A percentile compares a stretch with the other conserved stretches of the same genome.
phyloP scores from a whole-genome alignment of 2,113 vertebrate species.

The Platycercus adscitus region DNA sequence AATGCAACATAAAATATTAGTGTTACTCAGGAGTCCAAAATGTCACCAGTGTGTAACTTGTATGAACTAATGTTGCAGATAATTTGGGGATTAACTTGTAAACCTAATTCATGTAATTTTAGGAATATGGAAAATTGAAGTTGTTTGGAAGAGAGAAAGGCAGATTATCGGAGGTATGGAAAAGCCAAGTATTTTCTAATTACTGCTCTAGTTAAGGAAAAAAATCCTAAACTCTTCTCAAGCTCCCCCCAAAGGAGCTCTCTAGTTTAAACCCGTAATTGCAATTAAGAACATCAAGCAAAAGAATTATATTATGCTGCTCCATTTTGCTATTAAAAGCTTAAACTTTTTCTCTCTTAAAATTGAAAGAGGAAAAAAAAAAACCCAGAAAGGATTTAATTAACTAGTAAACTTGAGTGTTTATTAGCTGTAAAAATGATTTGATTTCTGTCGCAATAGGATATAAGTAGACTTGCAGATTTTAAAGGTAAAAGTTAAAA shows the following conservation, averaged over 20 bases:
- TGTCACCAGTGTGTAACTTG: not conserved
- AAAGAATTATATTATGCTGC: constrained; percentile 24
- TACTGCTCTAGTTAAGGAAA: not conserved
- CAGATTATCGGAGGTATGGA: not conserved
- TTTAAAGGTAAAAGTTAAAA: constrained; percentile 53
- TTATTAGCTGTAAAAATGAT: constrained; percentile 30
- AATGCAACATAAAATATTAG: not conserved
- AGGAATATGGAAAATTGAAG: not conserved
- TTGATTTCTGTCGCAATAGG: not conserved
- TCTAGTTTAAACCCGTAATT: constrained; percentile 38
- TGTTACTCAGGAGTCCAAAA: not conserved
- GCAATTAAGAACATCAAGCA: constrained; percentile 56
- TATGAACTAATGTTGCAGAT: not conserved
- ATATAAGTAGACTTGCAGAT: constrained; percentile 20
- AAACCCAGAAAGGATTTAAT: constrained; percentile 27
- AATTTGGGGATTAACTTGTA: not conserved
- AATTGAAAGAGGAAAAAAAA: constrained; percentile 14
- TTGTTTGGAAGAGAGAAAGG: not conserved
- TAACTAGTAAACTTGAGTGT: constrained; percentile 13
- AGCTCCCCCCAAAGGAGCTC: not conserved
- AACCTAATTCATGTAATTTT: not conserved
- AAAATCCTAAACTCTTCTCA: not conserved
- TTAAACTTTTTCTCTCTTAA: constrained; percentile 48
- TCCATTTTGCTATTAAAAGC: constrained; percentile 21
- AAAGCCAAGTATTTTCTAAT: constrained; percentile 32